phyloP scores from a whole-genome alignment of 1,140 invertebrate species.

The Cydia strobilella region DNA sequence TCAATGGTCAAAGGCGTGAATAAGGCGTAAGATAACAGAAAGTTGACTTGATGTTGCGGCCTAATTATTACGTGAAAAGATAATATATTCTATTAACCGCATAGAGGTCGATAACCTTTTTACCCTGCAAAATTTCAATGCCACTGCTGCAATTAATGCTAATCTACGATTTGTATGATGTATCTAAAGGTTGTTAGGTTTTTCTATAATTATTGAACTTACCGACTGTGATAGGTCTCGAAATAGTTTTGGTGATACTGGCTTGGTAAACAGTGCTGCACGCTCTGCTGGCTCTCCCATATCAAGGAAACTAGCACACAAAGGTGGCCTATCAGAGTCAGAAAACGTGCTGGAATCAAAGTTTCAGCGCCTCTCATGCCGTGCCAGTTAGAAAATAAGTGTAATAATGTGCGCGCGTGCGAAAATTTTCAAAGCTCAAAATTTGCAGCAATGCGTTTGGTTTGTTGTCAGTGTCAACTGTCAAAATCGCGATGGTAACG shows the following conservation, averaged over 20 bases:
- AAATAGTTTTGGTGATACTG: conserved; percentile 65
- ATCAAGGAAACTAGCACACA: conserved; percentile 78
- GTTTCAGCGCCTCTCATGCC: conserved; percentile 72
- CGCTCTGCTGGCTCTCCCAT: conserved; percentile 80
- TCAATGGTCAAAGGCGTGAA: not conserved
- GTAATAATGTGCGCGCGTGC: not conserved
- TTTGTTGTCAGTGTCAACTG: conserved; percentile 26
- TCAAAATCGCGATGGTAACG: conserved; percentile 28
- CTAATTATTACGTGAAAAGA: not conserved
- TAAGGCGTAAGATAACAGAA: not conserved
- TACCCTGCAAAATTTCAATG: not conserved
- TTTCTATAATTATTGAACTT: conserved; percentile 51
- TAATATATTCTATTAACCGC: not conserved
- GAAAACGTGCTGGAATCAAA: conserved; percentile 80
- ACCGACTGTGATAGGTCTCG: conserved; percentile 78
- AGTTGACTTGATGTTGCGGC: not conserved
- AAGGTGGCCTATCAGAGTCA: conserved; percentile 80
- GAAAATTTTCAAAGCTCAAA: conserved; percentile 2
- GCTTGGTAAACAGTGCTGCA: conserved; percentile 76
- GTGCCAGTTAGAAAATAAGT: conserved; percentile 25
- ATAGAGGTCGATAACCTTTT: conserved; percentile 28
- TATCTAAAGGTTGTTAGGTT: not conserved
- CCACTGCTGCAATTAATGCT: not conserved
- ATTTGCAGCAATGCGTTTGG: not conserved
- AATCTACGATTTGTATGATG: not conserved